Percentiles rank a stretch among this genome's conserved stretches.
Conservation (phyloP, 2,113 vertebrate genomes). For the Zeus faber region DNA sequence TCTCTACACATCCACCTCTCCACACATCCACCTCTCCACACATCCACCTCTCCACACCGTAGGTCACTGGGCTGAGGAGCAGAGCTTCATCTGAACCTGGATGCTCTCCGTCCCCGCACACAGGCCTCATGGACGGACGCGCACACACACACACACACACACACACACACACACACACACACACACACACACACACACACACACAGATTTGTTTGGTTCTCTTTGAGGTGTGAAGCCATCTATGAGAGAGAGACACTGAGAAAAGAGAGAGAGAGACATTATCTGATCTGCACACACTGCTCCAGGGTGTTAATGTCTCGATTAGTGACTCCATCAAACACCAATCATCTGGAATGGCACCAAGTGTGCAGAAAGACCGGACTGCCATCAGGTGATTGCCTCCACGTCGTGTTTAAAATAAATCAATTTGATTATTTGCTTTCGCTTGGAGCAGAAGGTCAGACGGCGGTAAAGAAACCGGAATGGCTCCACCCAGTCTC, state of each 20-base stretch:
- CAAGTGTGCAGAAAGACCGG: conserved; percentile 38
- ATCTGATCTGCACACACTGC: conserved; percentile 42
- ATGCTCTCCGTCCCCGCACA: no score
- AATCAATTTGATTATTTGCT: conserved; percentile 41
- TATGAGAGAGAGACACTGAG: conserved; percentile 25
- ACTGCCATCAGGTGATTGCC: conserved; percentile 21
- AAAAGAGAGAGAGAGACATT: conserved; percentile 27
- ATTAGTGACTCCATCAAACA: conserved; percentile 39
- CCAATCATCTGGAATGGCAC: conserved; percentile 30
- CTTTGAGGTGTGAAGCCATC: conserved; percentile 22
- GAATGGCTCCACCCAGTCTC: conserved; percentile 4
- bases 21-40: no score
- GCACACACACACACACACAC: neutral
- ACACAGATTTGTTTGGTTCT: conserved; percentile 8
- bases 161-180: conserved; percentile 1
- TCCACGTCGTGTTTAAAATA: conserved; percentile 42
- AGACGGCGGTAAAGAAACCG: conserved; percentile 11
- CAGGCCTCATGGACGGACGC: neutral
- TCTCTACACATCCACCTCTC: no score
- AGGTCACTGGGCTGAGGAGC: no score
- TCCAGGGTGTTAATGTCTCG: conserved; percentile 28
- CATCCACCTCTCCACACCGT: no score
- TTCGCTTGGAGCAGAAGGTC: no score
- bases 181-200: conserved; percentile 3
- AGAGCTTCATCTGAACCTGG: no score